These are phyloP conservation scores for Agrilus biguttatus DNA, from an alignment of 2,888 invertebrate genomes.

Conservation along the genomic window DNA sequence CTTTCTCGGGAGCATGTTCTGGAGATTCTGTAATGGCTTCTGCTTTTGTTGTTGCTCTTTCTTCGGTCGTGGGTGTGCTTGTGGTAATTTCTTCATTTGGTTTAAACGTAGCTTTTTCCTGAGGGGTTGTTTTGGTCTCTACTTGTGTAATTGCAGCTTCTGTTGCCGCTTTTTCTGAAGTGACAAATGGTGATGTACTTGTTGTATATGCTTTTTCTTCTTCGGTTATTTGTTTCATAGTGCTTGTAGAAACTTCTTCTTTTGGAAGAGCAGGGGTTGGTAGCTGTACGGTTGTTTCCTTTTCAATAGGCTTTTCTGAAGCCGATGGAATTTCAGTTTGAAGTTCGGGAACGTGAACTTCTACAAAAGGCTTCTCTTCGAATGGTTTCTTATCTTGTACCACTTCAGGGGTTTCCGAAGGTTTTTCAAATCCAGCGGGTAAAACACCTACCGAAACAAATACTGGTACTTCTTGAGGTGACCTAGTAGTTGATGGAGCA, in stretches of 20 bases:
- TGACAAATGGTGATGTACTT: slow-evolving; percentile 1
- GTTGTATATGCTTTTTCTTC: slow-evolving; percentile 1
- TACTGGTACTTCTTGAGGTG: neutral
- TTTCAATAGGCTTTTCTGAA: neutral
- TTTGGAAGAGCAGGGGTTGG: slow-evolving; percentile 7
- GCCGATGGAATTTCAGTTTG: slow-evolving; percentile 9
- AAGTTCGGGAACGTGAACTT: slow-evolving; percentile 6
- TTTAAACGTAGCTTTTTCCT: slow-evolving; percentile 5
- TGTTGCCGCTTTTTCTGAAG: slow-evolving; percentile 4
- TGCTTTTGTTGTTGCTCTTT: neutral
- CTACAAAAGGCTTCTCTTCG: neutral
- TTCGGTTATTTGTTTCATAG: slow-evolving; percentile 4
- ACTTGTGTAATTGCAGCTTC: slow-evolving; percentile 4
- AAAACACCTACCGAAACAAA: neutral
- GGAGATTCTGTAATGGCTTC: slow-evolving; percentile 8
- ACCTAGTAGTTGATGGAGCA: neutral
- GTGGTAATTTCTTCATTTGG: slow-evolving; percentile 6
- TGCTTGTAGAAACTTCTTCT: slow-evolving; percentile 9
- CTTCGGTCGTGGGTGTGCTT: slow-evolving; percentile 2
- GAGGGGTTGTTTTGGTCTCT: neutral
- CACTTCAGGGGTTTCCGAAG: slow-evolving; percentile 2
- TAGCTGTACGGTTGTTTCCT: neutral
- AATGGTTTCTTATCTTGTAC: too few relatives aligned
- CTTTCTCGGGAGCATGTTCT: slow-evolving; percentile 6
- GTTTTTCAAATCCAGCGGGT: slow-evolving; percentile 3